Conservation (phyloP, 2,888 invertebrate species). For the Schrankia costaestrigalis region DNA sequence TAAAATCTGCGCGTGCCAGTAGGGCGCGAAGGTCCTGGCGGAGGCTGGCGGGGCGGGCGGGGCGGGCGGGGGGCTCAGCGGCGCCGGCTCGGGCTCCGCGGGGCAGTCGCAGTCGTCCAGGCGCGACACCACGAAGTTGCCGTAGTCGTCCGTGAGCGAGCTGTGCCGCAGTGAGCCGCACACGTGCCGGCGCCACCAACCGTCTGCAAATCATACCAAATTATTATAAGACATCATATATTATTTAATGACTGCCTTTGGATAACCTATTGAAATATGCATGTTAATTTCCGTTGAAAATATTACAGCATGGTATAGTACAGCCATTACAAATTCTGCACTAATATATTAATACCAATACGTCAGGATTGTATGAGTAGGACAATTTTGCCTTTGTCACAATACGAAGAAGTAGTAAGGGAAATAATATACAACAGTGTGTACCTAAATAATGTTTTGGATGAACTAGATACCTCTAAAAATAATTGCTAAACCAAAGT, state of each 20-base stretch:
- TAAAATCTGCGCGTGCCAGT: conserved; percentile 47
- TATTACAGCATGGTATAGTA: neutral
- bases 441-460: no score
- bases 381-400: no score
- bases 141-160: conserved; percentile 77
- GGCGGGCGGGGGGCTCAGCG: conserved; percentile 10
- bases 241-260: no score
- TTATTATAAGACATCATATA: no score
- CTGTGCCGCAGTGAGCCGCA: conserved; percentile 68
- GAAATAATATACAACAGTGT: no score
- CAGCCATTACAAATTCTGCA: no score
- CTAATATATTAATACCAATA: no score
- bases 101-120: conserved; percentile 71
- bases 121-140: conserved; percentile 71
- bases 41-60: conserved; percentile 12
- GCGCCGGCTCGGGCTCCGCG: conserved; percentile 17
- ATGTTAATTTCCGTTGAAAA: neutral
- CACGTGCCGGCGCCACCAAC: conserved; percentile 69
- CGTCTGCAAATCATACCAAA: conserved; percentile 55
- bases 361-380: no score
- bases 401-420: no score
- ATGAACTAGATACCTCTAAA: no score
- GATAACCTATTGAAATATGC: neutral
- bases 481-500: no score
- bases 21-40: conserved; percentile 21